A percentile compares a stretch with the other conserved stretches of the same genome.
These are phyloP conservation scores for Phrynocephalus versicolor DNA, from an alignment of 2,113 vertebrate genomes.

Conservation along the genomic window DNA sequence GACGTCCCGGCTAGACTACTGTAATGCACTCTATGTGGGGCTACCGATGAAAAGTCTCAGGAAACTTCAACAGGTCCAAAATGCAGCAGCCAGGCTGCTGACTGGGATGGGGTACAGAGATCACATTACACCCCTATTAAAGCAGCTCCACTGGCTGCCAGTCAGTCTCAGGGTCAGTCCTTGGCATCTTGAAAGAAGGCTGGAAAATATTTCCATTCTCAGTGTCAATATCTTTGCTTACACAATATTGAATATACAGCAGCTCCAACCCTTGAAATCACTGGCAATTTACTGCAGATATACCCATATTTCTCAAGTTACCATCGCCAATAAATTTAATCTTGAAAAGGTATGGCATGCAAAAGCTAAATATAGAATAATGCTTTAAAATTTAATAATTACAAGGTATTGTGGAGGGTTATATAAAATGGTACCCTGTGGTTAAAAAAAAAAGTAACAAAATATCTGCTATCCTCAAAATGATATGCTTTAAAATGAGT, in stretches of 20 bases:
- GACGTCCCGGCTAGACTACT: too few relatives aligned
- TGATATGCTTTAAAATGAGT: too few relatives aligned
- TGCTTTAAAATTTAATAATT: too few relatives aligned
- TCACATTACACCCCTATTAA: too few relatives aligned
- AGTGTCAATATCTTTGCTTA: neutral
- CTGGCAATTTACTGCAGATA: neutral
- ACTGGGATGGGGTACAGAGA: too few relatives aligned
- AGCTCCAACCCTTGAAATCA: neutral
- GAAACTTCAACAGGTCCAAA: too few relatives aligned
- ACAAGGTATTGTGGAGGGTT: slow-evolving; percentile 20
- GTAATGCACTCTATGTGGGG: too few relatives aligned
- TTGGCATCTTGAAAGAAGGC: neutral
- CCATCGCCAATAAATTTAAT: neutral
- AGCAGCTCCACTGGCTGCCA: too few relatives aligned
- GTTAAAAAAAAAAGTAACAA: slow-evolving; percentile 48
- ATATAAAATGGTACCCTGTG: slow-evolving; percentile 45
- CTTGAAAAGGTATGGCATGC: slow-evolving; percentile 10
- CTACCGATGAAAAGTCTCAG: too few relatives aligned
- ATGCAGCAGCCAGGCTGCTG: too few relatives aligned
- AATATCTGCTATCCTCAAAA: slow-evolving; percentile 41
- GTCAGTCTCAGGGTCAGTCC: neutral
- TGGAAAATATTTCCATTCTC: neutral
- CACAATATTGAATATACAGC: neutral
- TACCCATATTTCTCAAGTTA: neutral
- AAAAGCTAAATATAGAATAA: neutral